phyloP scores from a whole-genome alignment of 2,797 vertebrate genomes.

The Nyctalus aviator region DNA sequence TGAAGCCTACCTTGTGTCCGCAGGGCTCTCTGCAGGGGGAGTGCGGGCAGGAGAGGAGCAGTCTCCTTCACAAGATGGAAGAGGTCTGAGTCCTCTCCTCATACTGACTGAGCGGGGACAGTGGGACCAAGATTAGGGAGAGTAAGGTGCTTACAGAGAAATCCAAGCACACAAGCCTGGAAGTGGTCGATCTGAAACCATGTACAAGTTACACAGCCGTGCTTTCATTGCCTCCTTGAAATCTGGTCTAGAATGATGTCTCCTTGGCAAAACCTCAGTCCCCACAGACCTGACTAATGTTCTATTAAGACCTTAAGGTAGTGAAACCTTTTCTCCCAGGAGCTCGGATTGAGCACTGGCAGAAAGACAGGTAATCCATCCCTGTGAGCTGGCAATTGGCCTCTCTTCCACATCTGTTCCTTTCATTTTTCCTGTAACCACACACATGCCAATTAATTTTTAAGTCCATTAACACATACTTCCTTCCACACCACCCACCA shows the following conservation, averaged over 20 bases:
- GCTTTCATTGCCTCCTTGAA: conserved; percentile 11
- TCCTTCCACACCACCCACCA: conserved; percentile 42
- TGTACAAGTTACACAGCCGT: neutral
- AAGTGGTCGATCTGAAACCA: neutral
- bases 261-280: conserved; percentile 68
- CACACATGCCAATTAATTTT: conserved; percentile 59
- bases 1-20: neutral
- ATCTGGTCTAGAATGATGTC: conserved; percentile 40
- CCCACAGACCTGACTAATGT: conserved; percentile 69
- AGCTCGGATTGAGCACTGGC: conserved; percentile 31
- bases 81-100: neutral
- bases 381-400: conserved; percentile 41
- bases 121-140: neutral
- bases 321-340: conserved; percentile 56
- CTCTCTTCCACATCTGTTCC: conserved; percentile 64
- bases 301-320: conserved; percentile 71
- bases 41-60: neutral
- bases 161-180: neutral
- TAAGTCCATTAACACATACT: conserved; percentile 21
- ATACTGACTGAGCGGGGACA: neutral
- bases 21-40: neutral
- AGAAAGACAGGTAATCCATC: conserved; percentile 55
- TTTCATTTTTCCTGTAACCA: conserved; percentile 58
- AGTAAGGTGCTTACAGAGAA: neutral
- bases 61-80: neutral